Evolutionary conservation across 2,113 vertebrate genomes (phyloP), one percentile per base, ranked within the genome.

Genomic region (Planiliza haematocheilus): DNA sequence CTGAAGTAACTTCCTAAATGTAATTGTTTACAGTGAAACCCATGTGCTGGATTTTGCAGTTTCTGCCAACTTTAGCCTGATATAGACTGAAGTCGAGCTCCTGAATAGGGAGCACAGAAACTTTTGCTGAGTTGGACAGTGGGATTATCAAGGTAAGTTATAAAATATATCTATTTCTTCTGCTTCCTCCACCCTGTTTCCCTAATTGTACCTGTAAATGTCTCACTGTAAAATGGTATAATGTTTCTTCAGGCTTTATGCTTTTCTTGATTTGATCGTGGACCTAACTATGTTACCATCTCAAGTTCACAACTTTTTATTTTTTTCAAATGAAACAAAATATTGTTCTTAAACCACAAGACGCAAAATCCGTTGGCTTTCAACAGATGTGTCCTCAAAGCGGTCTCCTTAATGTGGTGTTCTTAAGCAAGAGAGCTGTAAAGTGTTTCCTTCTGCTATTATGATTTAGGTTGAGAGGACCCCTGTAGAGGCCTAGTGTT

Each of bases 81-180:
- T 24, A 14, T 39, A 24, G 13, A 16, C 11, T 1, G 18, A 43
- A 43, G 64, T 12, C 4, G 10, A 48, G 17, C 18, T 34, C 2
- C 2, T 1, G 0, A 1, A 38, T 57, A 38, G 14, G 63, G 24
- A 58, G 9, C 17, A 49, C 14, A 5, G 10, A 59, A 7, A 51
- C 11, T 9, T 42, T 4, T 10, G 7, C 34, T 13, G 7, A 11
- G 30, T 12, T 34, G 39, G 0, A 59, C 57, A 43, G 45, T n/a
- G 24, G 48, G 17, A 5, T 30, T 30, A 20, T 14, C 6, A 16
- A 77, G 85, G 85, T 84, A 55, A 70, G 68, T 17, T 49, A n/a
- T 51, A 11, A 49, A 7, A 7, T 60, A 7, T 8, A 13, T 43
- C 14, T 10, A n/a, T 3, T 42, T 20, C 21, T 30, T 41, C 17